Conservation (phyloP, 1,140 invertebrate species). For the Zaprionus kolodkinae region DNA sequence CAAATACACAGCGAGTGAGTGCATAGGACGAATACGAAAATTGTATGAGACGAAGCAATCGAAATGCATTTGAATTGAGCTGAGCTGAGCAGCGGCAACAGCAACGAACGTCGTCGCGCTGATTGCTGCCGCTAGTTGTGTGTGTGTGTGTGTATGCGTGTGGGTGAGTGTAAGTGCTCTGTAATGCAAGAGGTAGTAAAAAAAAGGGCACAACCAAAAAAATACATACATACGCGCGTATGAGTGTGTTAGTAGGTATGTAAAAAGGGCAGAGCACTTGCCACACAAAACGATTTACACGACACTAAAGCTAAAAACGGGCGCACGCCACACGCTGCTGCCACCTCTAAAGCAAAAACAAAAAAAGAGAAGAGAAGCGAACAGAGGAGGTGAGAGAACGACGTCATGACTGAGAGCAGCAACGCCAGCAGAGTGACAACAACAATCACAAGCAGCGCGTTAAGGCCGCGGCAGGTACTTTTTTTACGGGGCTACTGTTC, state of each 20-base stretch:
- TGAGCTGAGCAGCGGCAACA: slow-evolving; percentile 10
- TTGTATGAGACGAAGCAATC: slow-evolving; percentile 67
- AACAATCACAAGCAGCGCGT: slow-evolving; percentile 33
- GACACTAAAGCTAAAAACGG: slow-evolving; percentile 69
- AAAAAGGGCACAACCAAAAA: slow-evolving; percentile 36
- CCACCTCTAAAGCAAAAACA: slow-evolving; percentile 27
- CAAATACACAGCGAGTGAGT: slow-evolving; percentile 28
- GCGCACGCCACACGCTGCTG: slow-evolving; percentile 41
- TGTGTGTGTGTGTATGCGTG: slow-evolving; percentile 35
- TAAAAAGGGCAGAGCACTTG: slow-evolving; percentile 62
- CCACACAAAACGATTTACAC: slow-evolving; percentile 79
- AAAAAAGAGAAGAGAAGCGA: slow-evolving; percentile 15
- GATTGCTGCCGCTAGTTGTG: slow-evolving; percentile 26
- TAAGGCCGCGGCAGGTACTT: slow-evolving; percentile 61
- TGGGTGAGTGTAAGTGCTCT: slow-evolving; percentile 31
- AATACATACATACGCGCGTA: slow-evolving; percentile 5
- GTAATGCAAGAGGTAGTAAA: slow-evolving; percentile 42
- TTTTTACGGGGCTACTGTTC: slow-evolving; percentile 75
- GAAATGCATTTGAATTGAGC: slow-evolving; percentile 75
- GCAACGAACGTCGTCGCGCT: slow-evolving; percentile 12
- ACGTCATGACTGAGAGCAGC: slow-evolving; percentile 45
- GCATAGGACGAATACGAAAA: slow-evolving; percentile 22
- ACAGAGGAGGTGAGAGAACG: slow-evolving; percentile 35
- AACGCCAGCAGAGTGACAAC: slow-evolving; percentile 13
- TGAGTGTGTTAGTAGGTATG: slow-evolving; percentile 38